Base-by-base conservation (phyloP, 1,140 invertebrate genomes). In the Lordiphosa collinella region DNA sequence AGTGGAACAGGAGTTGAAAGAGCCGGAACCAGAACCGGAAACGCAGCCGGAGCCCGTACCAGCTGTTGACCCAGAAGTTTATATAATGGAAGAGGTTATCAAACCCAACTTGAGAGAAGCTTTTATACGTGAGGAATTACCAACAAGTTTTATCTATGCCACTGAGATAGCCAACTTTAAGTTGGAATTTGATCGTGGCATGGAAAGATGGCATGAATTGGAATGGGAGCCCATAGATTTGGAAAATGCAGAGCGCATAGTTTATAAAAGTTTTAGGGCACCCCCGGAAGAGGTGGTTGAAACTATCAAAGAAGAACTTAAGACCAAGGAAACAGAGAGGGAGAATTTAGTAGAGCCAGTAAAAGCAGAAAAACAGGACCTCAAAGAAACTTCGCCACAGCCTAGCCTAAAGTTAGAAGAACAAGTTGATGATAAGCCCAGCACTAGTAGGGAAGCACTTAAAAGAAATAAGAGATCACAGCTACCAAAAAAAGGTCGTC, bases 1-100 rank as follows among this genome's bases (percentile, higher is more conserved):
- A 54, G 74, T 90, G 2, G 88, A 89, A 35, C 87, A 89, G 31
- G 80, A 89, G 43, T 65, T 88, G 0, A 58, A 71, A 58, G 74
- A 86, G 10, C 10, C 50, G 38, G 37, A 49, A 32, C 8, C 9
- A 16, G 46, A 46, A 13, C 16, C 43, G n/a, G 37, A 51, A 18
- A 25, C 43, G 1, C 58, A 66, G 3, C 56, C 41, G 2, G 64
- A 48, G 3, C 58, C 40, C 1, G 53, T 22, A 2, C 67, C 73
- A n/a, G 14, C 46, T 34, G 49, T 78, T 0, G 67, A 86, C 36
- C 86, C 86, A 2, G 49, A 7, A 0, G 48, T 69, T 5, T 69
- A 78, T 38, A 67, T 88, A 6, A 88, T 88, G 84, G 79, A 88
- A 29, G 87, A 82, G 25, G 16, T 88, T 3, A 87, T 88, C 4